Evolutionary conservation across 2,888 invertebrate genomes (phyloP).

Genomic region (Drosophila parthenogenetica): DNA sequence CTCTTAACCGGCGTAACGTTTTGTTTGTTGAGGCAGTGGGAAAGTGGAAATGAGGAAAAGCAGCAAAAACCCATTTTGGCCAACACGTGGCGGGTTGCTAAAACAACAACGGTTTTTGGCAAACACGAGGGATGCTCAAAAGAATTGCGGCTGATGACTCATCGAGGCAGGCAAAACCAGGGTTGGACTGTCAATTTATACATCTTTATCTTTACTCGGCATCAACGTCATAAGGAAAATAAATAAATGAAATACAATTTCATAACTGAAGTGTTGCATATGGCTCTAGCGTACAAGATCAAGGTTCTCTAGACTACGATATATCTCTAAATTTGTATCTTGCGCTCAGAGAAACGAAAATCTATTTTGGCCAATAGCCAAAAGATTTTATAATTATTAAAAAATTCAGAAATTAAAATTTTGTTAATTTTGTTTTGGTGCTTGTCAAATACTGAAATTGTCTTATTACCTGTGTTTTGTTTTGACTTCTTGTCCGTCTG

Average conservation of each 20-base stretch:
- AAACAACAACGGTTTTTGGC: constrained; percentile 5
- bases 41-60: constrained; percentile 3
- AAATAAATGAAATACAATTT: constrained; percentile 2
- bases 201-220: constrained; percentile 15
- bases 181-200: constrained; percentile 22
- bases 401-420: constrained; percentile 17
- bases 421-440: constrained; percentile 10
- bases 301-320: constrained; percentile 55
- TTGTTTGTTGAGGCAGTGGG: constrained; percentile 66
- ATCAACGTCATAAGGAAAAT: constrained; percentile 9
- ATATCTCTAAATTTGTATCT: constrained; percentile 30
- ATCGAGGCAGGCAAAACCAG: constrained; percentile 11
- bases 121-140: constrained; percentile 40
- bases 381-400: constrained; percentile 52
- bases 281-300: constrained; percentile 70
- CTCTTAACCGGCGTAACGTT: constrained; percentile 42
- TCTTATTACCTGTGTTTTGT: constrained; percentile 28
- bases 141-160: constrained; percentile 27
- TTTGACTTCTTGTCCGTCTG: constrained; percentile 17
- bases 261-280: constrained; percentile 59
- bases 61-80: constrained; percentile 9
- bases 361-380: constrained; percentile 65
- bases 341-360: constrained; percentile 15
- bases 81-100: constrained; percentile 31
- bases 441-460: constrained; percentile 15